These are phyloP conservation scores for Helobdella robusta DNA, from an alignment of 2,888 invertebrate species.

Conservation along the genomic window DNA sequence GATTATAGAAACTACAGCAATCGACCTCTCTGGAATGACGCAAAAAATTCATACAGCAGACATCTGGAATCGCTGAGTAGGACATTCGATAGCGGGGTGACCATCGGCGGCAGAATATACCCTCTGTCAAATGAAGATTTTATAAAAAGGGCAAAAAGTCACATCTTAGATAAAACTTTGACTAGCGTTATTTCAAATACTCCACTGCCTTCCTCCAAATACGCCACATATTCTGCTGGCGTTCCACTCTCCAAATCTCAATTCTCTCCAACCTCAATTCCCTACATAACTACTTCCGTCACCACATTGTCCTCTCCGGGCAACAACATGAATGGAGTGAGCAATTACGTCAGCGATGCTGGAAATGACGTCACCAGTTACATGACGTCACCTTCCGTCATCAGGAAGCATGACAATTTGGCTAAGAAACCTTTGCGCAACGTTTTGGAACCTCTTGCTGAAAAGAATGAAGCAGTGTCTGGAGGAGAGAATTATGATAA, in stretches of 20 bases:
- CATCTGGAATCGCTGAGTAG: not conserved
- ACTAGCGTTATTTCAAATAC: conserved; percentile 8
- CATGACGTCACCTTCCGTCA: conserved; percentile 4
- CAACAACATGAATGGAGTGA: too few species aligned
- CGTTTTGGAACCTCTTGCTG: conserved; percentile 13
- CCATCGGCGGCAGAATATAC: conserved; percentile 16
- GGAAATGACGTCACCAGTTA: too few species aligned
- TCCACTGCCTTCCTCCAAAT: conserved; percentile 17
- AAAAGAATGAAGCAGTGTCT: too few species aligned
- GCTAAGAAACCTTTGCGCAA: not conserved
- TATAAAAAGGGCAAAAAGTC: conserved; percentile 17
- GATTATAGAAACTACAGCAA: not conserved
- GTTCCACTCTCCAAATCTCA: not conserved
- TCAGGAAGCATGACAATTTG: not conserved
- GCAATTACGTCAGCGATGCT: too few species aligned
- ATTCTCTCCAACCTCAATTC: too few species aligned
- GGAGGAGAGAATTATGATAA: too few species aligned
- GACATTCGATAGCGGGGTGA: conserved; percentile 11
- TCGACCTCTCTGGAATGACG: not conserved
- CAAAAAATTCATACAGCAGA: not conserved
- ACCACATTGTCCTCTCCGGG: too few species aligned
- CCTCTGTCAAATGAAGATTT: conserved; percentile 23
- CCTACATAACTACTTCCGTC: too few species aligned
- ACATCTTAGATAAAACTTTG: conserved; percentile 20
- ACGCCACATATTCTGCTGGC: conserved; percentile 22